A percentile compares a stretch with the other conserved stretches of the same genome.
Evolutionary conservation across 35 echinoderm and acorn worm genomes (phyloP).

Genomic region (Amphiura filiformis): DNA sequence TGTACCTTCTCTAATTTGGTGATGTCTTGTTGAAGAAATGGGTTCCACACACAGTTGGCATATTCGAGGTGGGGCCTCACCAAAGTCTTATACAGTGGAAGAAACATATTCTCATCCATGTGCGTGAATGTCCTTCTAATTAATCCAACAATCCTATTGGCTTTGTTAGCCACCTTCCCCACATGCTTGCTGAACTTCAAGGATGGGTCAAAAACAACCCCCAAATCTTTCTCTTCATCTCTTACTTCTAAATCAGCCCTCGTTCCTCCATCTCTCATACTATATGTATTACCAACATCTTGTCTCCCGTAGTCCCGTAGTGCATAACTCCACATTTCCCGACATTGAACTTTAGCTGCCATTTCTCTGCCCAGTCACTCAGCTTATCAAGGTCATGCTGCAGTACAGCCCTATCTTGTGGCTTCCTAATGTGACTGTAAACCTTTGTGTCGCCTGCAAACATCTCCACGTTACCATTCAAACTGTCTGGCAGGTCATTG

Average conservation of each 20-base stretch:
- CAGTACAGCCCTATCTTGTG: no score
- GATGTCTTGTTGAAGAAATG: constrained; percentile 13
- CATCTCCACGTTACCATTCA: no score
- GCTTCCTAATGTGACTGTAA: no score
- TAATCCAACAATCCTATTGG: background rate
- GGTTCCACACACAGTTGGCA: constrained; percentile 37
- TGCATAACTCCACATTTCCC: constrained; percentile 5
- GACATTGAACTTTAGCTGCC: constrained; percentile 12
- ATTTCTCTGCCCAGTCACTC: constrained; percentile 19
- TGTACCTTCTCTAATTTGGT: constrained; percentile 33
- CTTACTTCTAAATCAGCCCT: background rate
- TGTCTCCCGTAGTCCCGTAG: background rate
- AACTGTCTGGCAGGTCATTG: no score
- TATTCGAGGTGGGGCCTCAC: constrained; percentile 58
- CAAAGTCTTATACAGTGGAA: constrained; percentile 20
- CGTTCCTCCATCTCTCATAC: constrained; percentile 6
- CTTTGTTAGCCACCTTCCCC: background rate
- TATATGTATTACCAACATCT: background rate
- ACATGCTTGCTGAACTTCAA: constrained; percentile 11
- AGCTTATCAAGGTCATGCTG: background rate
- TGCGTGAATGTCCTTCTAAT: background rate
- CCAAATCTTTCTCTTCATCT: constrained; percentile 13
- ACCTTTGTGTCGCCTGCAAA: no score
- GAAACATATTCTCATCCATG: constrained; percentile 25
- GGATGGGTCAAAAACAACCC: constrained; percentile 10